Base-by-base conservation (phyloP, 2,113 vertebrate species). In the Calyptomena viridis region DNA sequence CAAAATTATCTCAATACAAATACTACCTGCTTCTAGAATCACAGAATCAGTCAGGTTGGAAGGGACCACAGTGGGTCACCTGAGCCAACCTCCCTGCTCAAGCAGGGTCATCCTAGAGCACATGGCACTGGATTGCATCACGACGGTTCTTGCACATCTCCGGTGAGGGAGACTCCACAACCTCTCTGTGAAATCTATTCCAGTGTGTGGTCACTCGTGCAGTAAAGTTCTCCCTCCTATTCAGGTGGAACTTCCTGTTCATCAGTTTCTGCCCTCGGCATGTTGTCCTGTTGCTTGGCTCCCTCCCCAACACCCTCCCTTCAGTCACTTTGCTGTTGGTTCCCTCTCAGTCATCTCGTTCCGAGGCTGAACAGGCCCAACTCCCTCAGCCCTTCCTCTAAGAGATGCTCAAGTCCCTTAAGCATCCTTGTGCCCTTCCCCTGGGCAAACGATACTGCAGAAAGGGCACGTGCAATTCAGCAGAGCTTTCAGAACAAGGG, bases 111-210 rank as follows among this genome's bases (percentile, higher is more conserved):
- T 14, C 37, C 24, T 30, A 67, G 46, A n/a, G 17, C 17, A 35
- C 24, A 5, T 1, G 47, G 62, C 39, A 30, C 46, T 67, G 60
- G 46, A 60, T 7, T 74, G 60, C 9, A n/a, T 35, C 16, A 13
- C 30, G n/a, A 52, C 0, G 1, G 30, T 30, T 31, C 12, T 17
- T 2, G 12, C 35, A 1, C 35, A 60, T 31, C n/a, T n/a, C 62
- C 24, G 39, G 16, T 2, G 10, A 67, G 21, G 10, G 19, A 52
- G 33, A 67, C 8, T 46, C 10, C 44, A 24, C 10, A 28, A 5
- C 19, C 37, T 52, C 39, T 30, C 39, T 14, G 46, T 28, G 30
- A 46, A 75, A 44, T 6, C 37, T 33, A 23, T 39, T 82, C 28
- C 69, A 52, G 15, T 21, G 33, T 11, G 1, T 0, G 3, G 53